Evolutionary conservation across 2,797 vertebrate species (phyloP), one percentile per base, ranked within the genome.

Genomic region (Pipistrellus nathusii): DNA sequence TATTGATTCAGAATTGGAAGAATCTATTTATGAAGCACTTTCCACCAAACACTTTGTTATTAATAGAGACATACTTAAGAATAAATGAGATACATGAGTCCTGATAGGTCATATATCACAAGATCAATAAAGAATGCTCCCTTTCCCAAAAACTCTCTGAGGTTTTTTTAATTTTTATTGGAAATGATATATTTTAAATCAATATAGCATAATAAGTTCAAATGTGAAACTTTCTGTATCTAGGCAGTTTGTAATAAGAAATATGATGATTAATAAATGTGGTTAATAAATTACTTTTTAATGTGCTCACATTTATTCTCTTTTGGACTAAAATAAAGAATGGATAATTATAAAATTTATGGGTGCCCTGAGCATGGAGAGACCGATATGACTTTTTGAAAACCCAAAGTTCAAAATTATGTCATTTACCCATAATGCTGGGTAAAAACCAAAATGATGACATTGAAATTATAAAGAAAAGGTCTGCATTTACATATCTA

Each of bases 1-100:
- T 48, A 76, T 87, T 85, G 75, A 87, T 71, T 92, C 21, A 59
- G 32, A 83, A 76, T 68, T 72, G 6, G 27, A 81, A 72, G 35
- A 69, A 25, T 71, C 32, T 72, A 80, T 64, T 80, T 51, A 20
- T 92, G 15, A 89, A 76, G 27, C 6, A 83, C 14, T 51, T 89
- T 84, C 27, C 51, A 57, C 41, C 20, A 80, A 82, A 93, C 13
- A 69, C 9, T 85, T 38, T 44, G 4, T 66, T 48, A 25, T 59
- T 82, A 88, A 88, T 32, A 72, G 8, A 78, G 78, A 88, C 5
- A 83, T 69, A 83, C 7, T 68, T 83, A 73, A 88, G 32, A 92
- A 59, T 80, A 55, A 85, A 9, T 27, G 23, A 57, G 17, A 38
- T 59, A 86, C 18, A 64, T 68, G 35, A 78, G 18, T 66, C 3